These are phyloP conservation scores for Poecilia latipinna DNA, from an alignment of 2,113 vertebrate genomes.

Conservation along the genomic window DNA sequence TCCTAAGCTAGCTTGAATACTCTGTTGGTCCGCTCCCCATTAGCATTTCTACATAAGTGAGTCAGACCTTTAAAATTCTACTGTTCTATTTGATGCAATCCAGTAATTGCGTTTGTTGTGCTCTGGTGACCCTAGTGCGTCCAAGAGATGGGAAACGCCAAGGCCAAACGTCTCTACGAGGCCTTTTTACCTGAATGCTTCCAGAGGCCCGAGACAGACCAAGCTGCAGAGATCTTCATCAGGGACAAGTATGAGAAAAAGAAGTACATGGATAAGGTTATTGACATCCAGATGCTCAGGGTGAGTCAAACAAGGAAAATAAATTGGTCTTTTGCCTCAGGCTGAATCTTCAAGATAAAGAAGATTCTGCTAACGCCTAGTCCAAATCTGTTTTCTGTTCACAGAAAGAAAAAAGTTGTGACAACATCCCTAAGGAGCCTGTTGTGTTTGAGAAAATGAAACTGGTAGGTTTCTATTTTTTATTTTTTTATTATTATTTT, in stretches of 20 bases:
- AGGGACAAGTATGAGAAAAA: constrained; percentile 98
- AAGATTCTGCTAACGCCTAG: too few species aligned
- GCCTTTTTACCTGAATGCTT: constrained; percentile 95
- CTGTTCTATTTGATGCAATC: background rate
- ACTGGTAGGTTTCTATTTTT: constrained; percentile 79
- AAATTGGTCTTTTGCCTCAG: background rate
- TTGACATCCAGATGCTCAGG: constrained; percentile 90
- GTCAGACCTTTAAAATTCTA: background rate
- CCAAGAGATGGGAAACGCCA: constrained; percentile 97
- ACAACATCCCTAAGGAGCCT: constrained; percentile 87
- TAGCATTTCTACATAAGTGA: background rate
- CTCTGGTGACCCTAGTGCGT: constrained; percentile 83
- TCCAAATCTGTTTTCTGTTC: constrained; percentile 5
- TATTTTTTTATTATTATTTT: background rate
- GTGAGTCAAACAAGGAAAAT: constrained; percentile 73
- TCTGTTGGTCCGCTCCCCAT: background rate
- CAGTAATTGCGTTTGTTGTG: background rate
- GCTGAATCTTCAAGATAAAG: background rate
- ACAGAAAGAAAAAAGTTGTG: constrained; percentile 91
- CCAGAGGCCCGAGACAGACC: constrained; percentile 93
- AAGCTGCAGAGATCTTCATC: constrained; percentile 94
- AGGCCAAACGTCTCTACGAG: constrained; percentile 94
- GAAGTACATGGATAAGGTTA: constrained; percentile 95
- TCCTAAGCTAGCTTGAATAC: background rate
- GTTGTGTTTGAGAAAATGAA: constrained; percentile 98